Evolutionary conservation across 2,797 vertebrate genomes (phyloP).

Genomic region (Silurus lanzhouensis): DNA sequence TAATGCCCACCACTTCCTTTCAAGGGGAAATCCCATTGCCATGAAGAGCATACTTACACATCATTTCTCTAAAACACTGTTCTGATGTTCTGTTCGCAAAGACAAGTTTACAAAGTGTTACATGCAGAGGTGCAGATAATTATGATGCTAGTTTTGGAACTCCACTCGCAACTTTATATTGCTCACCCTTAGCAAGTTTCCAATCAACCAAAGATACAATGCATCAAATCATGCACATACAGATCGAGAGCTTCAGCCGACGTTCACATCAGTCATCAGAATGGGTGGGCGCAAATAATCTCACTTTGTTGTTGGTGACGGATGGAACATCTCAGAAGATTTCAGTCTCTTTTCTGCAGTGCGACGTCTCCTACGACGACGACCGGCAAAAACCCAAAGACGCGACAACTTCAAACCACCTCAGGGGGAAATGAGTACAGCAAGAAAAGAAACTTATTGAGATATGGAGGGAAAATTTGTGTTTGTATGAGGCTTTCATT

Average conservation of each 20-base stretch:
- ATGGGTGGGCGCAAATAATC: not conserved
- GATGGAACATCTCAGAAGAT: not conserved
- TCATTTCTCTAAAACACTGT: not conserved
- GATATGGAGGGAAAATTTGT: no score
- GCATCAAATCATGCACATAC: not conserved
- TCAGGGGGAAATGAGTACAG: no score
- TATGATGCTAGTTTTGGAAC: not conserved
- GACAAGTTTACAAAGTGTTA: not conserved
- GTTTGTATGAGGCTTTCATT: no score
- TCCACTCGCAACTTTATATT: not conserved
- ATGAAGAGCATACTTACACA: not conserved
- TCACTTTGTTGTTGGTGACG: not conserved
- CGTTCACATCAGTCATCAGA: not conserved
- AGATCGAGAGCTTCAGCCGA: not conserved
- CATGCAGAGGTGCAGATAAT: not conserved
- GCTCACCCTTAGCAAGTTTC: no score
- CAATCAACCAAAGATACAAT: not conserved
- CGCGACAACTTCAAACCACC: no score
- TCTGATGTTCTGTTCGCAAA: not conserved
- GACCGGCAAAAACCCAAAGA: no score
- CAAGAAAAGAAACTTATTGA: no score
- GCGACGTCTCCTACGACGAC: no score
- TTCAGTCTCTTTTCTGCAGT: no score
- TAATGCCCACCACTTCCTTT: slow-evolving; percentile 3
- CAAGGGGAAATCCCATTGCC: not conserved